A percentile compares a stretch with the other conserved stretches of the same genome.
Evolutionary conservation across 2,113 vertebrate species (phyloP).

Genomic region (Collichthys lucidus): DNA sequence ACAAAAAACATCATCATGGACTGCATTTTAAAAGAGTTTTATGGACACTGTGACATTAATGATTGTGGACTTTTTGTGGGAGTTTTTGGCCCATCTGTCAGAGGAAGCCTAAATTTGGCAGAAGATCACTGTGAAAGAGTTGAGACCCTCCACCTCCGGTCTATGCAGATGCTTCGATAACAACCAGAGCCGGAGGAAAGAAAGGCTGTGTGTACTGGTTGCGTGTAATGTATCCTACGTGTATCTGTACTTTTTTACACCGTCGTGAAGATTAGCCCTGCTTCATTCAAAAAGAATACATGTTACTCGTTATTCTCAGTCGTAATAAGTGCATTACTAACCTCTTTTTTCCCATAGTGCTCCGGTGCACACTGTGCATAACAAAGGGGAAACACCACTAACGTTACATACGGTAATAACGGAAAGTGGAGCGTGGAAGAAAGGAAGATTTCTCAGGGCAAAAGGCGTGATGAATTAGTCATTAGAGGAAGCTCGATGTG

Average conservation of each 20-base stretch:
- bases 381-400: constrained; percentile 53
- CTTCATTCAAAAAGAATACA: constrained; percentile 2
- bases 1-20: constrained; percentile 5
- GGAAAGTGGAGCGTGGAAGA: not conserved
- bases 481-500: constrained; percentile 19
- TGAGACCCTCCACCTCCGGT: constrained; percentile 26
- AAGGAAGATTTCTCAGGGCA: constrained; percentile 18
- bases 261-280: constrained; percentile 6
- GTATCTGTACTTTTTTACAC: constrained; percentile 29
- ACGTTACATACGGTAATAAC: not conserved
- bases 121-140: constrained; percentile 73
- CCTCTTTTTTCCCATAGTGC: constrained; percentile 29
- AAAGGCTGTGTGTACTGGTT: constrained; percentile 10
- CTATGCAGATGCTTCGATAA: not conserved
- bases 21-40: constrained; percentile 36
- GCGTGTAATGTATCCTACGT: constrained; percentile 23
- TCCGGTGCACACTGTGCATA: not conserved
- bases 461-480: not conserved
- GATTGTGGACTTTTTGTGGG: constrained; percentile 53
- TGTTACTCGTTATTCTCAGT: not conserved
- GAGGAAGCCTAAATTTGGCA: constrained; percentile 41
- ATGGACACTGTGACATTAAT: constrained; percentile 64
- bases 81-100: constrained; percentile 34
- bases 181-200: not conserved
- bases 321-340: constrained; percentile 23